A percentile compares a stretch with the other conserved stretches of the same genome.
These are phyloP conservation scores for Acanthurus lineatus DNA, from an alignment of 2,797 vertebrate species.

Conservation along the genomic window DNA sequence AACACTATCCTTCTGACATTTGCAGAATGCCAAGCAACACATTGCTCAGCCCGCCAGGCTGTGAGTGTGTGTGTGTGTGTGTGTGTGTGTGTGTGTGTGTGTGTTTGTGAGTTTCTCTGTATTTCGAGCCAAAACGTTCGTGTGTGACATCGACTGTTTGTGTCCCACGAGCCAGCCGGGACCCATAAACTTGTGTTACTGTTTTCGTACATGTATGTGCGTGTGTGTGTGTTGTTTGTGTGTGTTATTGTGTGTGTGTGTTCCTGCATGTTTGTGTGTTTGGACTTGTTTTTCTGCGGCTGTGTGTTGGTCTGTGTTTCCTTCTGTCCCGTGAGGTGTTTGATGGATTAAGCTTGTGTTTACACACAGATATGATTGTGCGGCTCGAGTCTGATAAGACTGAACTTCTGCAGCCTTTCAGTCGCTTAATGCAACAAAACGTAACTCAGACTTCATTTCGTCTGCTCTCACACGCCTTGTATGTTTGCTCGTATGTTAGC, in stretches of 20 bases:
- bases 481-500: neutral
- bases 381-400: constrained; percentile 29
- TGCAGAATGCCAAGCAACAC: constrained; percentile 76
- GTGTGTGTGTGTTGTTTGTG: neutral
- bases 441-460: neutral
- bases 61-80: constrained; percentile 23
- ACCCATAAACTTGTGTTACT: constrained; percentile 2
- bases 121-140: no score
- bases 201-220: neutral
- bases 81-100: neutral
- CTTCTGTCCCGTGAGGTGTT: constrained; percentile 19
- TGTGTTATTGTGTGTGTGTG: constrained; percentile 1
- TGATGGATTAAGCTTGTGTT: constrained; percentile 37
- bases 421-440: constrained; percentile 24
- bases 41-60: constrained; percentile 40
- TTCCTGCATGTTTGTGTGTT: neutral
- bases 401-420: constrained; percentile 5
- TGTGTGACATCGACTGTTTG: constrained; percentile 15
- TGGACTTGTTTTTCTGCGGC: neutral
- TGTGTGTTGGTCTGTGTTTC: constrained; percentile 18
- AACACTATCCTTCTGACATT: constrained; percentile 75
- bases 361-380: constrained; percentile 31
- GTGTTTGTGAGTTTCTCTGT: neutral
- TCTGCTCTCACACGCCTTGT: no score
- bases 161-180: constrained; percentile 21